Base-by-base conservation (phyloP, 2,888 invertebrate species). In the Drosophila paranaensis region DNA sequence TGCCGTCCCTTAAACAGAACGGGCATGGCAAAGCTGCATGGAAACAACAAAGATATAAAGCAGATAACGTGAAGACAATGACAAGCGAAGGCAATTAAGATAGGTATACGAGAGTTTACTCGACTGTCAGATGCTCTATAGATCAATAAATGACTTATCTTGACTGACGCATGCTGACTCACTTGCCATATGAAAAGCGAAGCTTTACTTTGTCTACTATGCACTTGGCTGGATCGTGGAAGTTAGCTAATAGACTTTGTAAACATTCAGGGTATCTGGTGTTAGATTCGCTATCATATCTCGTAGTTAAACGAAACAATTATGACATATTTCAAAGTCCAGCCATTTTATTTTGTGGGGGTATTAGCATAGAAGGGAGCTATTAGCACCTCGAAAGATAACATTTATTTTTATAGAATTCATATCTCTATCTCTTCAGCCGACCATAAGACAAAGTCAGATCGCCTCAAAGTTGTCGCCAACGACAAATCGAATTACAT, bases 1-100 rank as follows among this genome's bases (percentile, higher is more conserved):
- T 93, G 94, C 80, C 95, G 95, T 0, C 97, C 97, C 90, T 95
- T 95, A 81, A 94, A 95, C 92, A 97, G 96, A 79, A 96, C 93
- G 4, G 95, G 95, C 85, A 96, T 93, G 60, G 96, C 96, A 95
- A 97, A 97, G 93, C 96, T 96, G 40, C n/a, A 57, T 2, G 27
- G 10, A 3, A 11, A 60, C 39, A 48, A 37, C 27, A 30, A 71
- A 60, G 11, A 60, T 37, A 46, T 45, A 37, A 57, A 27, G 25
- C 3, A 61, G 42, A 45, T 14, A 53, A 14, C 8, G 25, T 43
- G 40, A 37, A 35, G 35, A 20, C 8, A n/a, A 35, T 48, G 40
- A 55, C 13, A 39, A 30, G 6, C 2, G 39, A 37, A 37, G 16
- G 3, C 9, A 16, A 37, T 35, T 16, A 16, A 16, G 45, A 35